Evolutionary conservation across 2,888 invertebrate species (phyloP).

Genomic region (Dichetophora obliterata): DNA sequence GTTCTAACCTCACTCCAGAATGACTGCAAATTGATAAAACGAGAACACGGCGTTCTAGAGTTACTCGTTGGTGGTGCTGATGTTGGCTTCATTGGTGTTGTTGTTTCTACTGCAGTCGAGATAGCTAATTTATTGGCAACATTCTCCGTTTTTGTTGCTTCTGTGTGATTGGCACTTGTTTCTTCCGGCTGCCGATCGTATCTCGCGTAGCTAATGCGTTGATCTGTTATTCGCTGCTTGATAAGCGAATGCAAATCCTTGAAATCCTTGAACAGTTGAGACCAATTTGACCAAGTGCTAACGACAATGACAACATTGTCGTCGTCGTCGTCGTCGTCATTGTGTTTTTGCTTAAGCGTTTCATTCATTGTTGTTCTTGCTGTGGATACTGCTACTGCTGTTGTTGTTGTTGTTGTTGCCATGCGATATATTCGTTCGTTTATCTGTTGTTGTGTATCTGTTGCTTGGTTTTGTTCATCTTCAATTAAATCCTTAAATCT

Average conservation of each 20-base stretch:
- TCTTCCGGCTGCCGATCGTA: conserved; percentile 14
- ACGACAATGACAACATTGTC: neutral
- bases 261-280: neutral
- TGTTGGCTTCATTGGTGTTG: conserved; percentile 30
- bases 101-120: conserved; percentile 9
- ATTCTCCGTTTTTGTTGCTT: neutral
- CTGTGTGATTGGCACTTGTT: conserved; percentile 13
- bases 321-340: neutral
- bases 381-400: neutral
- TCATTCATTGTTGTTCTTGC: neutral
- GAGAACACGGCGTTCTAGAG: neutral
- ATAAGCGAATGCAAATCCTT: conserved; percentile 29
- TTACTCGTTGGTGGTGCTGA: conserved; percentile 34
- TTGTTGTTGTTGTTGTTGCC: conserved; percentile 35
- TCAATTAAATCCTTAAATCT: neutral
- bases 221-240: conserved; percentile 7
- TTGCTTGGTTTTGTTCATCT: neutral
- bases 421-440: neutral
- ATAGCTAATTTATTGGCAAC: neutral
- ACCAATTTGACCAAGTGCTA: conserved; percentile 15
- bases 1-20: neutral
- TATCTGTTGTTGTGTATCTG: neutral
- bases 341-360: conserved; percentile 14
- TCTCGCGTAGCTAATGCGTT: conserved; percentile 16
- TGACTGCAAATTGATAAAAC: neutral